Evolutionary conservation across 1,140 invertebrate species (phyloP).

Genomic region (Apolygus lucorum): DNA sequence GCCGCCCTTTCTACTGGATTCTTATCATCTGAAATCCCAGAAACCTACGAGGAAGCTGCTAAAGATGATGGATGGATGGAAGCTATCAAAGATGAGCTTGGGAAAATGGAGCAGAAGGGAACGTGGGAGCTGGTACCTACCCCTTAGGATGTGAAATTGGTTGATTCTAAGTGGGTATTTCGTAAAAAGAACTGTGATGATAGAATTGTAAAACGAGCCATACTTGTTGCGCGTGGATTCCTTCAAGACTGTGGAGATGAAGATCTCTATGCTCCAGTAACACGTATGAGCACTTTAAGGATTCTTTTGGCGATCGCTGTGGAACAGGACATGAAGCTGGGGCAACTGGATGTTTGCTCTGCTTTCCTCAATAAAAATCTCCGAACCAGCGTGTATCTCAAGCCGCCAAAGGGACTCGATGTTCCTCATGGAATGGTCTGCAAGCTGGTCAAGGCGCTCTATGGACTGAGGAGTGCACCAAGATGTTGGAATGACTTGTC

Average conservation of each 20-base stretch:
- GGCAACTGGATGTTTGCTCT: constrained; percentile 37
- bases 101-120: not conserved
- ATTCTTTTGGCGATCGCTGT: constrained; percentile 33
- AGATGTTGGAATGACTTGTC: not conserved
- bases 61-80: not conserved
- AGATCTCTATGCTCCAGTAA: constrained; percentile 38
- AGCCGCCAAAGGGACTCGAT: constrained; percentile 37
- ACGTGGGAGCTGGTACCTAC: not conserved
- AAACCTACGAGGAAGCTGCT: not conserved
- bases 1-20: not conserved
- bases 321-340: constrained; percentile 27
- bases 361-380: constrained; percentile 40
- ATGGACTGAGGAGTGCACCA: not conserved
- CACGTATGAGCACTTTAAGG: constrained; percentile 35
- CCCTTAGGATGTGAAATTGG: not conserved
- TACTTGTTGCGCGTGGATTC: constrained; percentile 5
- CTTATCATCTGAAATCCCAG: not conserved
- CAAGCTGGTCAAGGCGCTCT: not conserved
- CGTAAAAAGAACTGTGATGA: not conserved
- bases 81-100: not conserved
- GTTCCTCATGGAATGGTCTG: not conserved
- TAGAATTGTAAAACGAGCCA: not conserved
- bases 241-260: constrained; percentile 32
- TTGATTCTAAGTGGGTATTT: constrained; percentile 13
- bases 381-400: constrained; percentile 39